Evolutionary conservation across 2,888 invertebrate species (phyloP), one percentile per base, ranked within the genome.

Genomic region (Drosophila lutescens): DNA sequence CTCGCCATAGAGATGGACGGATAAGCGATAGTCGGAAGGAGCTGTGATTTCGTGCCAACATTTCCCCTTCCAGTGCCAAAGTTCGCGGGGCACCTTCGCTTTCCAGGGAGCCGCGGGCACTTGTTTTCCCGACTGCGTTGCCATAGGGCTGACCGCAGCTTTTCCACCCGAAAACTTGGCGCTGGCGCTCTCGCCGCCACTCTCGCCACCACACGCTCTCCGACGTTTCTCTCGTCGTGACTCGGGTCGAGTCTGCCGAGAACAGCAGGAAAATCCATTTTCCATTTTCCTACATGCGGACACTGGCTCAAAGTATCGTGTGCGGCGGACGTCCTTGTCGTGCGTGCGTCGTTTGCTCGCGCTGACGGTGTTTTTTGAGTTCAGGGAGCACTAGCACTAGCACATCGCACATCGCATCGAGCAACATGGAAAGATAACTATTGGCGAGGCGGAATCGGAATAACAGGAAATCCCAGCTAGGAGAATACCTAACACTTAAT

Each of bases 301-400:
- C 75, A 69, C 59, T 69, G 77, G 70, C 60, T 74, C 61, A 75
- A 72, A 77, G 59, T 82, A 68, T 73, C 71, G 74, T 77, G 74
- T 77, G 80, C 67, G 62, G 65, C 72, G 72, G 74, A 80, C 86
- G 83, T 86, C 76, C 80, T 77, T 80, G 69, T 82, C 74, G 72
- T 73, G 77, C 76, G 82, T 74, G 74, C 60, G 62, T 72, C 62
- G 67, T 71, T 67, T 74, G 71, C 72, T 65, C 63, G 58, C 60
- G 63, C 61, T 74, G 71, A 75, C 79, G 74, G 74, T 68, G 73
- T 73, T 71, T 61, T 30, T 32, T 47, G 32, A 10, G 32, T 47
- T 71, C 41, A 54, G 56, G 51, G 50, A 75, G 50, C 74, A 40
- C 46, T 26, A 55, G n/a, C 26, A n/a, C n/a, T n/a, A n/a, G n/a